These are phyloP conservation scores for Apomyelois bistriatella DNA, from an alignment of 2,888 invertebrate species.

Conservation along the genomic window DNA sequence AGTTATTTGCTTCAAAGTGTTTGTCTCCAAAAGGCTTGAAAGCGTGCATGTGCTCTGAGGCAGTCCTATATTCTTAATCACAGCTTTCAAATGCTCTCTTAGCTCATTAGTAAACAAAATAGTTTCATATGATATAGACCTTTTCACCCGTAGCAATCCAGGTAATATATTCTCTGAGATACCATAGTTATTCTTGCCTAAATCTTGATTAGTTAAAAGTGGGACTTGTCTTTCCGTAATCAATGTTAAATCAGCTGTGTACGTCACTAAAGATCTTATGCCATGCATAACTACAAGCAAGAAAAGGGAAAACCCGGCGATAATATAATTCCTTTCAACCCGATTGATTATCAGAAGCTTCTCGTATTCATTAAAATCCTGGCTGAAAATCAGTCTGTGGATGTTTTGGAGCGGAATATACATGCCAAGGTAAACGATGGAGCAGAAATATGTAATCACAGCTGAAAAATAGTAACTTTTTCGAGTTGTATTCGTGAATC, in stretches of 20 bases:
- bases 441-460: conserved; percentile 39
- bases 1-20: background rate
- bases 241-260: conserved; percentile 42
- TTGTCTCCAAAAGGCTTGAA: conserved; percentile 37
- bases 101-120: conserved; percentile 54
- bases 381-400: conserved; percentile 38
- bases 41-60: conserved; percentile 32
- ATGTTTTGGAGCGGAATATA: conserved; percentile 49
- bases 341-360: conserved; percentile 43
- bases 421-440: conserved; percentile 57
- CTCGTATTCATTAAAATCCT: conserved; percentile 36
- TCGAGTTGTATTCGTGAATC: conserved; percentile 29
- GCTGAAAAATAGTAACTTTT: conserved; percentile 30
- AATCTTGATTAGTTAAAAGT: background rate
- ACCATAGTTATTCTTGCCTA: background rate
- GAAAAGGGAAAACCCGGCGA: conserved; percentile 64
- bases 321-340: conserved; percentile 58
- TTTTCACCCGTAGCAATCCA: conserved; percentile 47
- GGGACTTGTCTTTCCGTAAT: conserved; percentile 20
- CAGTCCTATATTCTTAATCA: conserved; percentile 39
- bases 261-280: conserved; percentile 42
- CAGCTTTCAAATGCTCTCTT: conserved; percentile 45
- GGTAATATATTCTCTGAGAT: conserved; percentile 36
- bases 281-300: conserved; percentile 55
- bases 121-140: conserved; percentile 61